Evolutionary conservation across 2,888 invertebrate species (phyloP), one percentile per base, ranked within the genome.

Genomic region (Chalcis sispes): DNA sequence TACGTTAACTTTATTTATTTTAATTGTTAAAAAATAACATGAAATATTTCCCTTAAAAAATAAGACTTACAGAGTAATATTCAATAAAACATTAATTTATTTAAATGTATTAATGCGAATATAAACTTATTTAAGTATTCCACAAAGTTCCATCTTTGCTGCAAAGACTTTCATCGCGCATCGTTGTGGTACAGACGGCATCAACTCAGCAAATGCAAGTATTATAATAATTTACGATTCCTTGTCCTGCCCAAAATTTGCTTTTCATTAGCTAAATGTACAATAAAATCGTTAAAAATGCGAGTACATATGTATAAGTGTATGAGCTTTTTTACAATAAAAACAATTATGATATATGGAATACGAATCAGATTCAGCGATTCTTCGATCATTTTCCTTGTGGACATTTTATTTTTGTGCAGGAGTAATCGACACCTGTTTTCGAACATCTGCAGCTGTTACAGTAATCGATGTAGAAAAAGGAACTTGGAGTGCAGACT

Each of bases 361-460:
- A n/a, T n/a, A n/a, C n/a, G n/a, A n/a, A n/a, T n/a, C n/a, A n/a
- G n/a, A n/a, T n/a, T n/a, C n/a, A n/a, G n/a, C n/a, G n/a, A n/a
- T n/a, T n/a, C 0, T n/a, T n/a, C n/a, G n/a, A n/a, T n/a, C n/a
- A n/a, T n/a, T n/a, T n/a, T n/a, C n/a, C n/a, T 36, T 18, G 50
- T 50, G 2, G 36, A 23, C 82, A 81, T 2, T 1, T 36, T 71
- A 72, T 80, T 27, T 25, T 70, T 7, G 81, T 81, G 58, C 82
- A 82, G 3, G 64, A 66, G 0, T 62, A 25, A 10, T 18, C 8
- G 8, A 32, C 50, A 23, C 91, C 90, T 10, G 64, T 29, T 1
- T 8, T 10, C 1, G 58, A 52, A 82, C 92, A 92, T n/a, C 89
- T 89, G 81, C 92, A 92, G 83, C 89, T 90, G 80, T 92, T 92